Conservation (phyloP, 2,113 vertebrate species). For the Sialia sialis region DNA sequence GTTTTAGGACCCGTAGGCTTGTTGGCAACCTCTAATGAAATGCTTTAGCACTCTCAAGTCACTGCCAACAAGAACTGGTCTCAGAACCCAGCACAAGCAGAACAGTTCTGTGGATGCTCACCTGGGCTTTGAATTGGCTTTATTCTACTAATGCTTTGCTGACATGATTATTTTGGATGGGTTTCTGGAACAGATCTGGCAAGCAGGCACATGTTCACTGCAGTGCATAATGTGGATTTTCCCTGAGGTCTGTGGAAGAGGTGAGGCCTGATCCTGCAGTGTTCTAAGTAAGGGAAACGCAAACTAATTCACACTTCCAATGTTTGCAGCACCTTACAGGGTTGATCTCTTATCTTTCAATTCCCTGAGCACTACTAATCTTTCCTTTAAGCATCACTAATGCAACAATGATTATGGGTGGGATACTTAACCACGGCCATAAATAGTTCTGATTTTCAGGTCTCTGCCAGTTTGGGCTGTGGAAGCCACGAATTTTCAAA, state of each 20-base stretch:
- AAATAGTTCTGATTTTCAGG: not conserved
- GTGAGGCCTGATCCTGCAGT: not conserved
- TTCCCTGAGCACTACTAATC: not conserved
- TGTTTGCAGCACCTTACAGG: not conserved
- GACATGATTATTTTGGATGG: not conserved
- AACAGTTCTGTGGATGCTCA: not conserved
- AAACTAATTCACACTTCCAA: not conserved
- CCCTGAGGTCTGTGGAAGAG: not conserved
- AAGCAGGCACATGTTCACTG: not conserved
- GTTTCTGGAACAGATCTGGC: not conserved
- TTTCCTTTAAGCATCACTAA: not conserved
- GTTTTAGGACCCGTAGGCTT: not conserved
- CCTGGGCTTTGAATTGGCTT: not conserved
- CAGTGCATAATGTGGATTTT: not conserved
- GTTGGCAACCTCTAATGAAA: not conserved
- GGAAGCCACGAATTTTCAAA: not conserved
- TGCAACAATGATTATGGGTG: not conserved
- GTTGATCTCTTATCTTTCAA: not conserved
- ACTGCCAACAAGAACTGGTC: not conserved
- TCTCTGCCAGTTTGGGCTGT: not conserved
- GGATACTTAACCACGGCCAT: not conserved
- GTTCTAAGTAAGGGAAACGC: not conserved
- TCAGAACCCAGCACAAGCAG: not conserved
- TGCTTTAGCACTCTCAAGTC: not conserved
- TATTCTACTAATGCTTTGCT: not conserved